A percentile compares a stretch with the other conserved stretches of the same genome.
Conservation (phyloP, 2,888 invertebrate genomes). For the Macaria liturata region DNA sequence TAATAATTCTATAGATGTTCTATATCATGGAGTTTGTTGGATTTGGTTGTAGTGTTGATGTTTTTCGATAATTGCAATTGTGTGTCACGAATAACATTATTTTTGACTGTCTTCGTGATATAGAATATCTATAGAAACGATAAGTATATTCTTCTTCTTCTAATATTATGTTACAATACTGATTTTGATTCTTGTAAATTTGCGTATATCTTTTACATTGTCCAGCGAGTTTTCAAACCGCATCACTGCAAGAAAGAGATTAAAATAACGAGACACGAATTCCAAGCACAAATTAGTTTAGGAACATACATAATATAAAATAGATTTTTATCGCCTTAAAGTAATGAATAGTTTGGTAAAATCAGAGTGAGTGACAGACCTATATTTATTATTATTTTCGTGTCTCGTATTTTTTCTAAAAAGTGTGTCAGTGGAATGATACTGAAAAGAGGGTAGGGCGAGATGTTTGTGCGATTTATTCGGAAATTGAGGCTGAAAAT, state of each 20-base stretch:
- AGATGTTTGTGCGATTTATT: constrained; percentile 31
- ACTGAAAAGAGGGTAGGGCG: constrained; percentile 30
- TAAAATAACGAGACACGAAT: constrained; percentile 23
- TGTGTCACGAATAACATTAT: too few relatives aligned
- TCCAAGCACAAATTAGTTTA: constrained; percentile 30
- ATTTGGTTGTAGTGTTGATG: too few relatives aligned
- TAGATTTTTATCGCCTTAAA: constrained; percentile 21
- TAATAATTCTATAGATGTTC: too few relatives aligned
- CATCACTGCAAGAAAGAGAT: constrained; percentile 17
- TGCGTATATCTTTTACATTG: background rate
- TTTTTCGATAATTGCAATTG: too few relatives aligned
- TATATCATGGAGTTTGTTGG: too few relatives aligned
- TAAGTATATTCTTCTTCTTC: too few relatives aligned
- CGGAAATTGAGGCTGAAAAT: too few relatives aligned
- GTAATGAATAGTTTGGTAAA: constrained; percentile 5
- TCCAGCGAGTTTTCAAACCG: constrained; percentile 3
- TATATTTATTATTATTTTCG: constrained; percentile 10
- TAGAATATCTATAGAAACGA: too few relatives aligned
- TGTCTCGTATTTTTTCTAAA: constrained; percentile 37
- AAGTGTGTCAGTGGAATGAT: constrained; percentile 30
- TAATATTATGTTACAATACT: too few relatives aligned
- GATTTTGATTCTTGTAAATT: background rate
- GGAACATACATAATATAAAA: constrained; percentile 16
- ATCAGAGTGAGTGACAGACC: constrained; percentile 9
- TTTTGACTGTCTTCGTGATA: too few relatives aligned